Base-by-base conservation (phyloP, 2,797 vertebrate genomes). In the Xiphorhynchus erythropygius region DNA sequence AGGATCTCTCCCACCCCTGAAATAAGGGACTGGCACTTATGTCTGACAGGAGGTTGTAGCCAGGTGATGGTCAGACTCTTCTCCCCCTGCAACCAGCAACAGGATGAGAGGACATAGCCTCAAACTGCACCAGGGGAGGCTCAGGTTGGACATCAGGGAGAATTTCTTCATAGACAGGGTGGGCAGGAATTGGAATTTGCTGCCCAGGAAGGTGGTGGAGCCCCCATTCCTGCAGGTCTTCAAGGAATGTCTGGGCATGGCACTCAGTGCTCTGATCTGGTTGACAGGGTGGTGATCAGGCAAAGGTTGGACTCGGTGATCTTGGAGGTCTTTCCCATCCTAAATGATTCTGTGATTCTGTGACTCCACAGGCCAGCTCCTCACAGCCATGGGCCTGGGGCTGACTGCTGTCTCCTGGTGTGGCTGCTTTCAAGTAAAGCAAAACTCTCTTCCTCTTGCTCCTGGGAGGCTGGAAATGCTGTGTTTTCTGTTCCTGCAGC, bases 381-480 rank as follows among this genome's bases (percentile, higher is more conserved):
- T 23, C 3, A 0, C 18, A 10, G 67, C 52, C 67, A 0, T 0
- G 46, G 44, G 27, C 6, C 39, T 10, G 60, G 39, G 56, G 75
- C 75, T 42, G 18, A 0, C 13, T 10, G 10, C 32, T 35, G 18
- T 12, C 50, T 56, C 74, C 59, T 39, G 74, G 33, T 69, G 16
- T 28, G 3, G 28, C 17, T 41, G 33, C 70, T 71, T 23, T 3
- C 74, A 19, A 22, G 63, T n/a, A 19, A n/a, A 41, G 70, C 59
- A 13, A 1, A 39, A 2, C 39, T 42, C 41, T 73, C 56, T 80
- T 27, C 33, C 52, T 7, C 25, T 74, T 3, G 4, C 62, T 86
- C 69, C 50, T 2, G 8, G 62, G 78, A 75, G 81, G 60, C 50
- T 95, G 93, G 69, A n/a, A 74, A 11, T 50, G 1, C 81, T 1